phyloP scores from a whole-genome alignment of 2,113 vertebrate species.

The Cranoglanis bouderius region DNA sequence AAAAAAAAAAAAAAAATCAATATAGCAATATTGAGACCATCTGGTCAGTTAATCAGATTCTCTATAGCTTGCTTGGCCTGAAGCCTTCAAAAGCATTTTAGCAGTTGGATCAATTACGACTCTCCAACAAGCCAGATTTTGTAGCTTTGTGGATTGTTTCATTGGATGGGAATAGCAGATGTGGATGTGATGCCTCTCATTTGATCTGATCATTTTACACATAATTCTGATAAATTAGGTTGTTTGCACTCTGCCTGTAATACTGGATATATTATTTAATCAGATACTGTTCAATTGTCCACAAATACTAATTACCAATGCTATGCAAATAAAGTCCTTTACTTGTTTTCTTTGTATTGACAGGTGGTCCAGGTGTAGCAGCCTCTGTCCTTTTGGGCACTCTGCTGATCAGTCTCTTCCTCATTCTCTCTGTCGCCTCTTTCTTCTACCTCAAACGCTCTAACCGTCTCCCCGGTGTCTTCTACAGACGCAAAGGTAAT shows the following conservation, averaged over 20 bases:
- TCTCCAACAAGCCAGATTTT: neutral
- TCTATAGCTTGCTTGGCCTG: neutral
- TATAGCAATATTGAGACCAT: neutral
- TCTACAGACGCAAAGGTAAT: conserved; percentile 87
- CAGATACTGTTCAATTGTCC: neutral
- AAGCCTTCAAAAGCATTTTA: neutral
- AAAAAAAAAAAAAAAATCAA: neutral
- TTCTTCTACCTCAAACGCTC: conserved; percentile 98
- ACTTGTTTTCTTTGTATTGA: conserved; percentile 12
- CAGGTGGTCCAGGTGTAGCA: conserved; percentile 84
- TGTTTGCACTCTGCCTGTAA: neutral
- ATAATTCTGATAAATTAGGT: neutral
- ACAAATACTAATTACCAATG: neutral
- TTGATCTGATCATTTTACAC: neutral
- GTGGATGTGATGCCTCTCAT: neutral
- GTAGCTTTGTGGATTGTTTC: neutral
- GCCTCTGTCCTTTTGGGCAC: conserved; percentile 91
- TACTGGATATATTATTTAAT: neutral
- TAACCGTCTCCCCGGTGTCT: conserved; percentile 82
- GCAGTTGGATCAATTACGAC: neutral
- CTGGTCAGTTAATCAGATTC: conserved; percentile 5
- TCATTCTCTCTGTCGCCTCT: conserved; percentile 89
- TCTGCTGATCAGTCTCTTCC: conserved; percentile 84
- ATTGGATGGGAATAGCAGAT: neutral
- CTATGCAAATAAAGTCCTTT: neutral